Conservation (phyloP, 2,113 vertebrate genomes). For the Corythornis vintsioides region DNA sequence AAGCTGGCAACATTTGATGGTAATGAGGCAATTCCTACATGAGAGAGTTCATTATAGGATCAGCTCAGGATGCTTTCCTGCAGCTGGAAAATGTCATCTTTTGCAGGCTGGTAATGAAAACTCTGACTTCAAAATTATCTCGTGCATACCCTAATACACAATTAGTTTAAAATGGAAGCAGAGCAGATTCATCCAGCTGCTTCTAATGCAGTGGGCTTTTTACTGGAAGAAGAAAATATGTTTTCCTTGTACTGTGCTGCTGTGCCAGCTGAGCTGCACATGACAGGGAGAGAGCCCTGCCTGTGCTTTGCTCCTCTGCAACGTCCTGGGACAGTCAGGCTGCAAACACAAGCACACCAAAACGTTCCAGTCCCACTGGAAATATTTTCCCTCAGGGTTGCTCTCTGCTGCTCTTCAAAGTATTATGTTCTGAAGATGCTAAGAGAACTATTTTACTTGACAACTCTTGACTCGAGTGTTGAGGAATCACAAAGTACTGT, state of each 20-base stretch:
- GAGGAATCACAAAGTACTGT: neutral
- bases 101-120: neutral
- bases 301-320: neutral
- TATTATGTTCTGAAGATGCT: neutral
- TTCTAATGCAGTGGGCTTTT: neutral
- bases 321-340: neutral
- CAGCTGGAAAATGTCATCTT: slow-evolving; percentile 28
- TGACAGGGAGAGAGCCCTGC: neutral
- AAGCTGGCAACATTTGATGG: slow-evolving; percentile 15
- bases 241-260: neutral
- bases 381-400: neutral
- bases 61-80: slow-evolving; percentile 24
- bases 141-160: neutral
- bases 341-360: neutral
- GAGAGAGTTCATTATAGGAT: slow-evolving; percentile 36
- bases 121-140: neutral
- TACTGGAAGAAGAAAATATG: neutral
- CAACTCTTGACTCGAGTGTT: neutral
- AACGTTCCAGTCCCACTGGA: accelerated
- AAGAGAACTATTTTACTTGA: neutral
- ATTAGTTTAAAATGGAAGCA: neutral
- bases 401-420: neutral
- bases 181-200: neutral
- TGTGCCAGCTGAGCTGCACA: neutral
- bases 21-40: slow-evolving; percentile 30